Evolutionary conservation across 2,888 invertebrate genomes (phyloP), one percentile per base, ranked within the genome.

Genomic region (Meteorus colon): DNA sequence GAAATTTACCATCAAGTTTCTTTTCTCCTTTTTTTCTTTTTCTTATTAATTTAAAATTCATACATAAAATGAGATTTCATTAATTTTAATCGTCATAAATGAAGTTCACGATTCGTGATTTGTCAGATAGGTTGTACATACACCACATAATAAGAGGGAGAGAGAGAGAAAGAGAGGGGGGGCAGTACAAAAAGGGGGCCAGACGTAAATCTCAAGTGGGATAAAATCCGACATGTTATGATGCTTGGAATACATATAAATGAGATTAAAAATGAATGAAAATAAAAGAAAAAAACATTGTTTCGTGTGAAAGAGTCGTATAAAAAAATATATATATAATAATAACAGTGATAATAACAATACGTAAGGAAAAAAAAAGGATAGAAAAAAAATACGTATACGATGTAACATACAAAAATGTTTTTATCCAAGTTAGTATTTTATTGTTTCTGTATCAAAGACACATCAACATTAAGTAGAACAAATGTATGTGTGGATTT

Each of bases 351-450:
- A 48, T n/a, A 24, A 55, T 55, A 8, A 55, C 6, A 55, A 55
- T 74, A 48, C 37, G 19, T 66, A 45, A 24, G 19, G 12, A 37
- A 14, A 29, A 70, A 74, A 70, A 69, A 48, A 31, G 59, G 10
- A 24, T 24, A 48, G n/a, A 67, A n/a, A 62, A 62, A 41, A 55
- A 76, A 74, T 72, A 77, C 74, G 60, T 76, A 74, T 79, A 74
- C 29, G 68, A 48, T 73, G 63, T 16, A 45, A 75, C 29, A 45
- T 55, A 72, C 77, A 74, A 67, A 70, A 75, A 77, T 78, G 76
- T 79, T 79, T 81, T 79, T 70, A 73, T 76, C 76, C 75, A 74
- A 73, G 77, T 77, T 79, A 78, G 77, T 80, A 79, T 75, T 81
- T 79, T 77, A 78, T 78, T 76, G 60, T 78, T 55, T 67, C 45